Base-by-base conservation (phyloP, 2,888 invertebrate genomes). In the Leptopterna dolabrata region DNA sequence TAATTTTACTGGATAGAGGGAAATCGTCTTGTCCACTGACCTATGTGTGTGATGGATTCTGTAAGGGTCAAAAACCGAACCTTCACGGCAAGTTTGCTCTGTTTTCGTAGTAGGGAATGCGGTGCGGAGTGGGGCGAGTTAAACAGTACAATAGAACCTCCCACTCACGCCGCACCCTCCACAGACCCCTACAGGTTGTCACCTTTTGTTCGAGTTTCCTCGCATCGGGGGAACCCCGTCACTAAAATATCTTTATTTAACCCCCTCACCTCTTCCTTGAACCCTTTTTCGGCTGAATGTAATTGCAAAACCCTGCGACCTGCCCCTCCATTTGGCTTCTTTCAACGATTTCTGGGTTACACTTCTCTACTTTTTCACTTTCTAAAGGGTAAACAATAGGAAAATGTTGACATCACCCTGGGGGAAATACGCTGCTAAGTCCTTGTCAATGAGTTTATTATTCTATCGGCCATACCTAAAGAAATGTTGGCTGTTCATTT, bases 241-340 rank as follows among this genome's bases (percentile, higher is more conserved):
- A 29, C 87, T 89, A 78, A 87, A 85, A 81, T 89, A 86, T 83
- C 89, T 88, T 89, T 88, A 83, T 73, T 73, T 84, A 86, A 84
- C 88, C 55, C 88, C 80, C 82, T 73, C 47, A 16, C 71, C 55
- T 82, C 36, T 70, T 19, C 30, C 30, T 87, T 76, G 29, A 30
- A 29, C 36, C 81, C 14, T 47, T 55, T n/a, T 82, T 73, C 76
- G 16, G 27, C 41, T 86, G 24, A 45, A 24, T 30, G 76, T 70
- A 13, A 84, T 27, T 78, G 73, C 47, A 14, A 45, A 43, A 76
- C 78, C 84, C 55, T 41, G 30, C 63, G 30, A 13, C 45, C 78
- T 19, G 14, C 43, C 47, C 41, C 41, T 29, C 47, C 41, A 19
- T n/a, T 19, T 14, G n/a, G 14, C 41, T 43, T 41, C 24, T 43